Base-by-base conservation (phyloP, 2,797 vertebrate species). In the Enteromius treurensis region DNA sequence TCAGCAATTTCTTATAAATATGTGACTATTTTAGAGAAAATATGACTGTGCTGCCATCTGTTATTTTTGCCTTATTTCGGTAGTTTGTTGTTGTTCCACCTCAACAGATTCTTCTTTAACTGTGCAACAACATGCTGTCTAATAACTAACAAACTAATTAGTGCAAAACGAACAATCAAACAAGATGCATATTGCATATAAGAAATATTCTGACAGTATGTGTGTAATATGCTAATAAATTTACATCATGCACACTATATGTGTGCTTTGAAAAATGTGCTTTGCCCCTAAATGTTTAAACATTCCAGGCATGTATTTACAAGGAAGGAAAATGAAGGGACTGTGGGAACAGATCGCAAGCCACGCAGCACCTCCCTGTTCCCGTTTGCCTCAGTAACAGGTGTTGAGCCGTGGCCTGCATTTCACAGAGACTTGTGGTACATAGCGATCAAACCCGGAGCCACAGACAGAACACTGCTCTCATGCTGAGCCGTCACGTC, bases 341-440 rank as follows among this genome's bases (percentile, higher is more conserved):
- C 87, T 90, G 87, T 69, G 77, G 87, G 62, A 87, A 88, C 55
- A 89, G 85, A 89, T 82, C 58, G 53, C 81, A 53, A 65, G 81
- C 69, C 77, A 62, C 15, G 15, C 26, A 71, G 71, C 71, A 15
- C 84, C 82, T 83, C 82, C 86, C 85, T 79, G 23, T 78, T 82
- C 74, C 55, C 74, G 13, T 75, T 86, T 87, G 70, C 84, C 79
- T 58, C 47, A 80, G 87, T 40, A 86, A 89, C 84, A 84, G 86
- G 85, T 86, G 85, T 79, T 78, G 58, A 77, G 62, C 67, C 42
- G 34, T 79, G 37, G 55, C 62, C 45, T 60, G 81, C 29, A 70
- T 88, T 87, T 84, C 62, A 64, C 32, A 29, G 78, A 82, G 86
- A 76, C 60, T 82, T 67, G 49, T 82, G 81, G 79, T 86, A 81